phyloP scores from a whole-genome alignment of 2,888 invertebrate species.

The Dryococelus australis region DNA sequence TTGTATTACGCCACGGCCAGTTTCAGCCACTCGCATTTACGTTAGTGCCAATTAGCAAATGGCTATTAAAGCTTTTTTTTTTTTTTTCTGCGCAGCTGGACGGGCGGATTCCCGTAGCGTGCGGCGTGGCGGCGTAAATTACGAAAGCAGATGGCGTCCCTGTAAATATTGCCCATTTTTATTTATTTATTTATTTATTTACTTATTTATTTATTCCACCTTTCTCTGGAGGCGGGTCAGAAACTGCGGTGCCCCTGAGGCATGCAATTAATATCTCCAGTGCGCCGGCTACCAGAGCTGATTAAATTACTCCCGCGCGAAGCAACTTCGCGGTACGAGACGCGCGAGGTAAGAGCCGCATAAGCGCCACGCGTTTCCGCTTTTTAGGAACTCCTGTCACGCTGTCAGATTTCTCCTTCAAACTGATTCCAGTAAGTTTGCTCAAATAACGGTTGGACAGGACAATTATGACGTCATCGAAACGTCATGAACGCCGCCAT shows the following conservation, averaged over 20 bases:
- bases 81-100: neutral
- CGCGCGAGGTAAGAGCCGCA: neutral
- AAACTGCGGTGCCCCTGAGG: neutral
- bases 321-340: neutral
- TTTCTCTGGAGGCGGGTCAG: neutral
- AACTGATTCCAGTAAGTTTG: too few species aligned
- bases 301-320: neutral
- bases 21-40: neutral
- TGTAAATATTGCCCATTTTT: neutral
- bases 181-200: too few species aligned
- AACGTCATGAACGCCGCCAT: too few species aligned
- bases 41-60: neutral
- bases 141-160: slow-evolving; percentile 3
- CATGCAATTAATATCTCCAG: neutral
- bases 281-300: neutral
- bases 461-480: too few species aligned
- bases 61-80: neutral
- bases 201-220: too few species aligned
- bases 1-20: neutral
- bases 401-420: too few species aligned
- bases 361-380: neutral
- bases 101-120: neutral
- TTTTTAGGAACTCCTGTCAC: too few species aligned
- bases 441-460: too few species aligned
- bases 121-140: neutral